Base-by-base conservation (phyloP, 2,888 invertebrate species). In the Troides aeacus region DNA sequence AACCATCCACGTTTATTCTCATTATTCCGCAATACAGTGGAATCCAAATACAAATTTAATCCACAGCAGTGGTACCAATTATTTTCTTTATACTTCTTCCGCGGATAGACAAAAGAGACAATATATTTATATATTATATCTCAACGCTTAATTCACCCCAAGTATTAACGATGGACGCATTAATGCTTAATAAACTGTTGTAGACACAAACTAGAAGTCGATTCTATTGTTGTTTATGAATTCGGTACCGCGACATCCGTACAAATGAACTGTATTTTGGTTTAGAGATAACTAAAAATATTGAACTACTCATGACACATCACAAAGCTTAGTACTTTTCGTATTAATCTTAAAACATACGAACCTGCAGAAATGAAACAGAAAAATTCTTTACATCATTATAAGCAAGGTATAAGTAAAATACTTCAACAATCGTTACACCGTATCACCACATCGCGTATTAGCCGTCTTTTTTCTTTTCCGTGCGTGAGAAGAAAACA, bases 401-500 rank as follows among this genome's bases (percentile, higher is more conserved):
- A 53, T 53, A 5, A 18, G 50, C 1, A 18, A 5, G 15, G 50
- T 15, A 15, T 17, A 50, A 53, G 53, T 53, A 53, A 53, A 18
- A 18, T 53, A 53, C n/a, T n/a, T n/a, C 10, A n/a, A 53, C 53
- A n/a, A 53, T 53, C n/a, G 53, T n/a, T 53, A 53, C 53, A 18
- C 53, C 8, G 0, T 53, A 53, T 15, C 46, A 3, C n/a, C 18
- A 53, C n/a, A 58, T 23, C 21, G 23, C 57, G 23, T 58, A 58
- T 58, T 23, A 23, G 57, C 57, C 12, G 57, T 58, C 21, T 58
- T 36, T 60, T 39, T 59, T n/a, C 23, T 39, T 59, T 23, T 12
- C 39, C 24, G 53, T 15, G 42, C n/a, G 56, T 39, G 39, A 24
- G 53, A 70, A 70, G 59, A 70, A 63, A 59, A 63, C 53, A 58